A percentile compares a stretch with the other conserved stretches of the same genome.
Evolutionary conservation across 2,797 vertebrate genomes (phyloP).

Genomic region (Gallinago solitaria): DNA sequence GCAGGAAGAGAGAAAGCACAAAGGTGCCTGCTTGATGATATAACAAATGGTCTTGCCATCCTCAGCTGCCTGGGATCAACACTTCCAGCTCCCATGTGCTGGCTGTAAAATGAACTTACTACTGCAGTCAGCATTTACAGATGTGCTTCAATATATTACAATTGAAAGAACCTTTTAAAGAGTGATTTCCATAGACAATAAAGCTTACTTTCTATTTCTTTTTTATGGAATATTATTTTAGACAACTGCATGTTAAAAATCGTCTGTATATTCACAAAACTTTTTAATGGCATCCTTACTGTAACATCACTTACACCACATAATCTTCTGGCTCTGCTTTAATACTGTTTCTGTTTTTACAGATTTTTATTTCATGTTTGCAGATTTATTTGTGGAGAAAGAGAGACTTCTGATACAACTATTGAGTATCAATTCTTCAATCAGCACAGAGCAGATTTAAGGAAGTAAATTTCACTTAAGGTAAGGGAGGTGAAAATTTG

Average conservation of each 20-base stretch:
- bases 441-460: neutral
- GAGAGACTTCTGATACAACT: neutral
- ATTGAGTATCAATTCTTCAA: neutral
- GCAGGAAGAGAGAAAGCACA: neutral
- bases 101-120: slow-evolving; percentile 19
- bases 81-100: neutral
- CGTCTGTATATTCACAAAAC: neutral
- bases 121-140: slow-evolving; percentile 14
- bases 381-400: neutral
- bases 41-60: neutral
- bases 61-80: neutral
- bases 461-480: neutral
- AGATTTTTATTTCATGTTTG: neutral
- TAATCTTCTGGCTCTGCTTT: neutral
- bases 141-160: neutral
- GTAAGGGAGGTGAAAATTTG: neutral
- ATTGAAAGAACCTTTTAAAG: slow-evolving; percentile 8
- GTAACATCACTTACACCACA: neutral
- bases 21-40: neutral
- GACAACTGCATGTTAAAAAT: slow-evolving; percentile 2
- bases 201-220: neutral
- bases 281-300: neutral
- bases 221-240: slow-evolving; percentile 2
- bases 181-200: slow-evolving; percentile 1
- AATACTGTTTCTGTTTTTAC: neutral